These are phyloP conservation scores for Tenebrio molitor DNA, from an alignment of 1,140 invertebrate species.

Conservation along the genomic window DNA sequence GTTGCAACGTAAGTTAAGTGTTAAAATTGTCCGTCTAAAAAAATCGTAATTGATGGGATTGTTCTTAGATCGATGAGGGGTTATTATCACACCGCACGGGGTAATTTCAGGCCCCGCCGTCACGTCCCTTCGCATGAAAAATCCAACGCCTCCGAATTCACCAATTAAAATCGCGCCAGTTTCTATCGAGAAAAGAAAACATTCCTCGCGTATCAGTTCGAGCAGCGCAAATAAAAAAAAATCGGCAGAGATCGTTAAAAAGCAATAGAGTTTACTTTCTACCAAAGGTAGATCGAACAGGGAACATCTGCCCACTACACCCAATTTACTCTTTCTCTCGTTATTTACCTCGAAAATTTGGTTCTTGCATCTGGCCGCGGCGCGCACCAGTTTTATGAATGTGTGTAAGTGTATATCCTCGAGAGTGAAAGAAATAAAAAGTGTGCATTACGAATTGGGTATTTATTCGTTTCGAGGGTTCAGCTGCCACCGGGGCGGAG, in stretches of 20 bases:
- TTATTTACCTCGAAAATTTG: slow-evolving; percentile 24
- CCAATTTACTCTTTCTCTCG: slow-evolving; percentile 38
- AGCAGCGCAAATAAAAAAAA: slow-evolving; percentile 1
- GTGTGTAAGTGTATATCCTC: slow-evolving; percentile 18
- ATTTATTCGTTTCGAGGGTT: slow-evolving; percentile 3
- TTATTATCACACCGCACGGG: slow-evolving; percentile 45
- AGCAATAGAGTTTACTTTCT: slow-evolving; percentile 34
- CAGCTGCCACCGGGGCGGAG: neutral
- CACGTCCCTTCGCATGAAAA: neutral
- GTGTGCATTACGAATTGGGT: slow-evolving; percentile 22
- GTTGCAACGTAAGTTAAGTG: slow-evolving; percentile 57
- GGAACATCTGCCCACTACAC: slow-evolving; percentile 15
- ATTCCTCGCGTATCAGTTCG: too few relatives aligned
- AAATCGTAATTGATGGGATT: slow-evolving; percentile 54
- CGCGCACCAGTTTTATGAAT: neutral
- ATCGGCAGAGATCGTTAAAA: slow-evolving; percentile 21
- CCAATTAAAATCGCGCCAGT: slow-evolving; percentile 22
- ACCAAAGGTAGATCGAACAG: neutral
- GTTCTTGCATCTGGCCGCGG: neutral
- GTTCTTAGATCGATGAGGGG: slow-evolving; percentile 47
- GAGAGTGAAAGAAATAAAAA: slow-evolving; percentile 12
- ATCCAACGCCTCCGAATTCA: neutral
- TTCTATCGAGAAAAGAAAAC: too few relatives aligned
- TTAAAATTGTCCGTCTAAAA: slow-evolving; percentile 49
- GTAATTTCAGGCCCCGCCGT: slow-evolving; percentile 1